Conservation (phyloP, 1,140 invertebrate species). For the Megalonaias nervosa region DNA sequence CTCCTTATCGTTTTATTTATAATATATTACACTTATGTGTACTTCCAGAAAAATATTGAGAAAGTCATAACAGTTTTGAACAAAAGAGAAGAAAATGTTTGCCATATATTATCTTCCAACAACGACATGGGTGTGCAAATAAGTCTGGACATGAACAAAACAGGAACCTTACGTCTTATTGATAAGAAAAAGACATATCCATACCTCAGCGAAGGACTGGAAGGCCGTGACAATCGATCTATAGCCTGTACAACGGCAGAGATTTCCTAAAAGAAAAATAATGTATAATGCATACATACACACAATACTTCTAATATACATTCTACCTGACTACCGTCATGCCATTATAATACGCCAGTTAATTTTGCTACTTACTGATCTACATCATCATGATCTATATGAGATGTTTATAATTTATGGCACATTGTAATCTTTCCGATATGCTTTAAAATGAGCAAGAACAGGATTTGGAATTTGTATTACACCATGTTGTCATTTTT, state of each 20-base stretch:
- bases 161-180: background rate
- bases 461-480: background rate
- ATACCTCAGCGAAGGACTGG: slow-evolving; percentile 56
- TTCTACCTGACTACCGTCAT: too few relatives aligned
- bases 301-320: too few relatives aligned
- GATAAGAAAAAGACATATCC: background rate
- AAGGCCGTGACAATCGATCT: slow-evolving; percentile 68
- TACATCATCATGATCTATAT: background rate
- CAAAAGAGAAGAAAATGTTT: background rate
- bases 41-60: too few relatives aligned
- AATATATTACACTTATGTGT: too few relatives aligned
- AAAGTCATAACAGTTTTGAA: too few relatives aligned
- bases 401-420: background rate
- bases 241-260: slow-evolving; percentile 71
- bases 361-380: background rate
- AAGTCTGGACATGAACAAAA: too few relatives aligned
- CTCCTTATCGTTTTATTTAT: too few relatives aligned
- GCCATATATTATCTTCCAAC: background rate
- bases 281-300: too few relatives aligned
- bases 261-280: slow-evolving; percentile 55
- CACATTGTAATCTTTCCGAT: background rate
- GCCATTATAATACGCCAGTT: background rate
- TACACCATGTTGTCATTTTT: too few relatives aligned
- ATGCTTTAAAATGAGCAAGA: background rate
- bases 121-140: background rate